Evolutionary conservation across 1,140 invertebrate species (phyloP), one percentile per base, ranked within the genome.

Genomic region (Latrodectus geometricus): DNA sequence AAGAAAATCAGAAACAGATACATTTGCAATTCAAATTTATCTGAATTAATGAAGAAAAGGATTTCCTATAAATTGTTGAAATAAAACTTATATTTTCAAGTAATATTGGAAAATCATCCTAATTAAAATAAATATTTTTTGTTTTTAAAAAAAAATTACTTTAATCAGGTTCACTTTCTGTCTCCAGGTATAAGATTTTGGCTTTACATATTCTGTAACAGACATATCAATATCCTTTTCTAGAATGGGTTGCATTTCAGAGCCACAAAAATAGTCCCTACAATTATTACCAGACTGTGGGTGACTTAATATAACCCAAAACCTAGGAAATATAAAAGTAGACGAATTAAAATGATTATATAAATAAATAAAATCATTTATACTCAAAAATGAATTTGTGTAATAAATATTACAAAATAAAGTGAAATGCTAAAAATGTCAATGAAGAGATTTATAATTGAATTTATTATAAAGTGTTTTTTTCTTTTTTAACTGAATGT

Each of bases 121-220:
- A 11, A 69, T 69, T 20, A 73, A 17, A n/a, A n/a, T n/a, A n/a
- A n/a, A n/a, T n/a, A n/a, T n/a, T n/a, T n/a, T n/a, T n/a, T n/a
- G n/a, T n/a, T n/a, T n/a, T 78, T 66, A 9, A 78, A 66, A 66
- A 12, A 90, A 88, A 61, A 89, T 90, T 84, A 91, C 90, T 0
- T 89, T 90, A 21, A 66, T n/a, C 89, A 90, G 69, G 90, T 9
- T 88, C 54, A 72, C 54, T 87, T 77, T 87, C 56, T 86, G 87
- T 88, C 52, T 54, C 8, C 73, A 78, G 20, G 74, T 61, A 61
- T 86, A 86, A 20, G 48, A 48, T 23, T 70, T 70, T 5, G 48
- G 11, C 52, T 12, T 77, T 12, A 4, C 23, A 56, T 73, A 61
- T 17, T 86, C 52, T 61, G 20, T 68, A 11, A 8, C 21, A 8